Conservation (phyloP, 1,140 invertebrate species). For the Phocides pigmalion region DNA sequence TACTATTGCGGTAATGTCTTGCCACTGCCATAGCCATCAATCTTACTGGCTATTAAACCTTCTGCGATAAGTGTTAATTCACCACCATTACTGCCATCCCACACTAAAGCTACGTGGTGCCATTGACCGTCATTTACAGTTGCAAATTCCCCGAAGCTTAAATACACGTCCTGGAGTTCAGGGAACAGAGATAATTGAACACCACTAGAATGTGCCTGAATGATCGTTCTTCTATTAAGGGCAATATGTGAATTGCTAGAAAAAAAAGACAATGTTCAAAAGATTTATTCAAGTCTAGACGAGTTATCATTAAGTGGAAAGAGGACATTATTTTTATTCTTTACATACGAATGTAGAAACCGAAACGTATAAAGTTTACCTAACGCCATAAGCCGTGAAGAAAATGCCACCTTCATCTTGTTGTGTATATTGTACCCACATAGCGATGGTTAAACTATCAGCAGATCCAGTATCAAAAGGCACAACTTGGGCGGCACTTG, state of each 20-base stretch:
- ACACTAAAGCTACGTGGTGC: conserved; percentile 97
- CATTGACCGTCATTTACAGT: conserved; percentile 98
- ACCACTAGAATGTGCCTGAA: conserved; percentile 95
- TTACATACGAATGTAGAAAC: neutral
- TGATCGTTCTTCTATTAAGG: conserved; percentile 89
- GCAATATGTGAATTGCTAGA: conserved; percentile 91
- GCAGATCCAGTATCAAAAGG: conserved; percentile 92
- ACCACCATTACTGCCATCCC: conserved; percentile 94
- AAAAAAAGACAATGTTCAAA: neutral
- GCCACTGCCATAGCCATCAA: conserved; percentile 93
- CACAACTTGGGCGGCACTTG: conserved; percentile 94
- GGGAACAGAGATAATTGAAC: conserved; percentile 95
- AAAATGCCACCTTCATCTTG: conserved; percentile 96
- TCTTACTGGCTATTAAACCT: conserved; percentile 95
- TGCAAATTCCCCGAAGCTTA: conserved; percentile 95
- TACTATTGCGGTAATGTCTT: conserved; percentile 91
- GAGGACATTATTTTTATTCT: too few relatives aligned
- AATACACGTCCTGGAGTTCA: conserved; percentile 94
- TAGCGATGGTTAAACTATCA: conserved; percentile 93
- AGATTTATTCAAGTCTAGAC: too few relatives aligned
- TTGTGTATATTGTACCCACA: conserved; percentile 98
- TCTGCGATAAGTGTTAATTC: conserved; percentile 95
- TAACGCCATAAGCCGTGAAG: conserved; percentile 95
- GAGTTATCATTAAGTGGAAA: too few relatives aligned
- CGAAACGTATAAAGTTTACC: conserved; percentile 44